Base-by-base conservation (phyloP, 2,888 invertebrate genomes). In the Pandemis corylana region DNA sequence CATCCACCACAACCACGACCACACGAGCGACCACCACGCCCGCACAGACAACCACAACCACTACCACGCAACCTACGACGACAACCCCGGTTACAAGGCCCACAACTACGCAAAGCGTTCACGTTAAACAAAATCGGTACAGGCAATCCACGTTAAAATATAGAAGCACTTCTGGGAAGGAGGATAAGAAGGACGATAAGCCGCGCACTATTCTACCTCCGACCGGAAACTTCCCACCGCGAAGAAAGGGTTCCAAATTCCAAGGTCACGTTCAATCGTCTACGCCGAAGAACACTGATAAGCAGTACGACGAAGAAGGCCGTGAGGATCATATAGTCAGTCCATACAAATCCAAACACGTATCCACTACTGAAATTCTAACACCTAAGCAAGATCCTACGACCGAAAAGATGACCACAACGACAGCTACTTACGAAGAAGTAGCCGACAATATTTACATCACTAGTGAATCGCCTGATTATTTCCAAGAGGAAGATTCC, bases 131-230 rank as follows among this genome's bases (percentile, higher is more conserved):
- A 80, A 94, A 92, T 76, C 89, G 94, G 66, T 94, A 90, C 78
- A 85, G 94, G 80, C 90, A 91, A 80, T 92, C 94, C 13, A 93
- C 92, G 20, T 78, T 94, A 71, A 88, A 93, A 82, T 76, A 84
- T 10, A 93, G 94, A 82, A 94, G 94, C 28, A 94, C 94, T 41
- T 94, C 94, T n/a, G 87, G 92, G 0, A 94, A 93, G 73, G 93
- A 93, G 73, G 94, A 94, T 76, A 92, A 88, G 81, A 94, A 94
- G 91, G 69, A 75, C 65, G 88, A 90, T 41, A 90, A 85, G 75
- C 84, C 81, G 69, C 82, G 80, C 77, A 80, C 84, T 46, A 77
- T 80, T 68, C 20, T 81, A 46, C 75, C 80, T 44, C 46, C 80
- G 41, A 56, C 84, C 4, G 80, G 80, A 4, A 84, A 83, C 78